Evolutionary conservation across 2,888 invertebrate species (phyloP), one percentile per base, ranked within the genome.

Genomic region (Corbicula japonica): DNA sequence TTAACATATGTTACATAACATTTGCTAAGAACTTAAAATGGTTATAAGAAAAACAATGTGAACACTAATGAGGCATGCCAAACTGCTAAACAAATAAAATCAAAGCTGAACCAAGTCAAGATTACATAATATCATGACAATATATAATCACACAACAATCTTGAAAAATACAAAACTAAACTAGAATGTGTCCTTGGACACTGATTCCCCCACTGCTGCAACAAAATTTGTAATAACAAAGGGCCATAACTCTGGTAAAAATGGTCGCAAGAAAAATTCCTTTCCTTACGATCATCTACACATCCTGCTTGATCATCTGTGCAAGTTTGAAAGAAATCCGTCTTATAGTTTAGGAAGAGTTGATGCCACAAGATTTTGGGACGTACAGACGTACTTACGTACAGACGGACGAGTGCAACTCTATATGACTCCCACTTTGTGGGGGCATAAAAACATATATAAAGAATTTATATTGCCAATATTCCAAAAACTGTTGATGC

Each of bases 331-430:
- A 61, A 1, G 23, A 10, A 44, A 61, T 61, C 23, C n/a, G 41
- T 61, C n/a, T n/a, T 44, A 61, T 28, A 30, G 18, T 44, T 61
- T 30, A 44, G 26, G 15, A 44, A 61, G n/a, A 23, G 30, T 15
- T 18, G 35, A 12, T 60, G 23, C n/a, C n/a, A n/a, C n/a, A n/a
- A n/a, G n/a, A n/a, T n/a, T n/a, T n/a, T n/a, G n/a, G n/a, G 15
- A 35, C 28, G 15, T 21, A 21, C 58, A 35, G 0, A 23, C 38
- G 12, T 8, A 10, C 8, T 41, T 44, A 44, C 21, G 18, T 4
- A 46, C 18, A 46, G 6, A 44, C n/a, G 2, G 21, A n/a, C 18
- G 8, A 3, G 21, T 21, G 21, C 6, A n/a, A 21, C 6, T n/a
- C 21, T n/a, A 44, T 12, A 12, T 41, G 15, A 12, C 44, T 44